These are phyloP conservation scores for Prionailurus bengalensis DNA, from an alignment of 2,113 vertebrate species.

Conservation along the genomic window DNA sequence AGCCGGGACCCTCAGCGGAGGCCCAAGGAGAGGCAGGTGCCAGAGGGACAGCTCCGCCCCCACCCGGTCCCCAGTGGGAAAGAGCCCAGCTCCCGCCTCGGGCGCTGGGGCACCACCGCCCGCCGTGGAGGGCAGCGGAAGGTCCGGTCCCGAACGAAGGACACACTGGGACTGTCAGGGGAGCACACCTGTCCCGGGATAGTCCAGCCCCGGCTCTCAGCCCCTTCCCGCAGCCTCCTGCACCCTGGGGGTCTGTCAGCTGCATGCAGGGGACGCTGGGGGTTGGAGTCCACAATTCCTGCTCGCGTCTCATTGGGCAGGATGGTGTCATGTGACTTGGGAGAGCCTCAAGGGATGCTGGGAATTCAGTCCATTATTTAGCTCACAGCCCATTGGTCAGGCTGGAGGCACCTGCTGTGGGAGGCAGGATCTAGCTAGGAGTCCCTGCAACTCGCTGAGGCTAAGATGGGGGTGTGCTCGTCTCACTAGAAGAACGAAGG, in stretches of 20 bases:
- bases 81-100: neutral
- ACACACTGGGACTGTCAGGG: accelerated
- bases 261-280: neutral
- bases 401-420: no score
- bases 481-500: neutral
- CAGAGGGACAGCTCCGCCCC: neutral
- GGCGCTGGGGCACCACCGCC: no score
- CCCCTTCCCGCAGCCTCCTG: neutral
- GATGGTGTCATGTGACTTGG: neutral
- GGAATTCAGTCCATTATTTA: neutral
- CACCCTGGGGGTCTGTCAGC: neutral
- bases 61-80: accelerated
- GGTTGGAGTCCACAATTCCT: neutral
- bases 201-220: neutral
- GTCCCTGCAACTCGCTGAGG: neutral
- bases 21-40: neutral
- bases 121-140: neutral
- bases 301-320: neutral
- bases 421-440: no score
- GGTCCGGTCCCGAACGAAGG: neutral
- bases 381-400: no score
- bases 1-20: neutral
- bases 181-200: neutral
- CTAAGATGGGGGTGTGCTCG: neutral
- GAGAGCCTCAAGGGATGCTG: neutral